These are phyloP conservation scores for Melinaea marsaeus DNA, from an alignment of 2,888 invertebrate genomes.

Conservation along the genomic window DNA sequence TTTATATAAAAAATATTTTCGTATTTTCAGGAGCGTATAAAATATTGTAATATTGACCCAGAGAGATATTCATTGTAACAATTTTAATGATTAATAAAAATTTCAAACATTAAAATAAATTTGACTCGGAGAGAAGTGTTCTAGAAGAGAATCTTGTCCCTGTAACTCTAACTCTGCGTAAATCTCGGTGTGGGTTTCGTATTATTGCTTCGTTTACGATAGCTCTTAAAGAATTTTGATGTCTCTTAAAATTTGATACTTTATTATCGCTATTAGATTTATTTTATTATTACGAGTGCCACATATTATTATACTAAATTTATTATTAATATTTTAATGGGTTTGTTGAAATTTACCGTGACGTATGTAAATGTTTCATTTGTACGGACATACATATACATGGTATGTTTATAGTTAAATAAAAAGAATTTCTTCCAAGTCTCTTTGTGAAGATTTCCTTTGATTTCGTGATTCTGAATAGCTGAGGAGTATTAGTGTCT, in stretches of 20 bases:
- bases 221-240: neutral
- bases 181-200: too few relatives aligned
- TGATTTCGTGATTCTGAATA: constrained; percentile 5
- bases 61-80: too few relatives aligned
- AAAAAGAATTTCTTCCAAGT: constrained; percentile 15
- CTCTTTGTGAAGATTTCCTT: constrained; percentile 14
- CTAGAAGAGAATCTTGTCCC: too few relatives aligned
- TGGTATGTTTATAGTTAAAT: constrained; percentile 5
- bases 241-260: constrained; percentile 1
- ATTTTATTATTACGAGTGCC: too few relatives aligned
- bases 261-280: neutral
- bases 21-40: neutral
- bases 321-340: neutral
- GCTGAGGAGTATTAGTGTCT: constrained; percentile 3
- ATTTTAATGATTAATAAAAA: too few relatives aligned
- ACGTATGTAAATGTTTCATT: neutral
- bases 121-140: too few relatives aligned
- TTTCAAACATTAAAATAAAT: too few relatives aligned
- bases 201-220: neutral
- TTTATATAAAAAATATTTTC: neutral
- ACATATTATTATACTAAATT: neutral
- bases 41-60: too few relatives aligned
- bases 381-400: too few relatives aligned
- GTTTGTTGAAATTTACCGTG: neutral
- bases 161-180: too few relatives aligned